These are phyloP conservation scores for Hylyphantes graminicola DNA, from an alignment of 1,140 invertebrate genomes.

Conservation along the genomic window DNA sequence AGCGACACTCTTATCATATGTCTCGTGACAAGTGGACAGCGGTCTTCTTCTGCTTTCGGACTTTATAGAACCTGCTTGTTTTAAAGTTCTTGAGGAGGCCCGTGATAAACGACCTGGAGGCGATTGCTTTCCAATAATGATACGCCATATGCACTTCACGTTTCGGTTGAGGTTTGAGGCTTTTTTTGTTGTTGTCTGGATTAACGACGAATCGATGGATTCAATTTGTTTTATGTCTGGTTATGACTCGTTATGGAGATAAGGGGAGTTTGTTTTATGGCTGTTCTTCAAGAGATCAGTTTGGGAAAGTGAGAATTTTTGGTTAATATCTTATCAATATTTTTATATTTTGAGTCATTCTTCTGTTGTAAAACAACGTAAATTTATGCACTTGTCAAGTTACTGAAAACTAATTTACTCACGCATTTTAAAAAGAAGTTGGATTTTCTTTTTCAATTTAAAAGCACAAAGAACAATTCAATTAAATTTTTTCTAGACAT, in stretches of 20 bases:
- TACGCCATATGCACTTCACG: conserved; percentile 36
- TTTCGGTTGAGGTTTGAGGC: background rate
- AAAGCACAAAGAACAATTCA: no score
- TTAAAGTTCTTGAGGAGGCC: conserved; percentile 15
- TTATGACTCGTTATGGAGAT: background rate
- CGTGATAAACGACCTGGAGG: background rate
- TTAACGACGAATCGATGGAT: background rate
- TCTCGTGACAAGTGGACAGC: conserved; percentile 46
- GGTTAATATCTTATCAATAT: background rate
- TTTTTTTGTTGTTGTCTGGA: background rate
- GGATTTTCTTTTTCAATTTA: no score
- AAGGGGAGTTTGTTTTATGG: background rate
- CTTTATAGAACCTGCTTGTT: conserved; percentile 35
- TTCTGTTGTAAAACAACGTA: no score
- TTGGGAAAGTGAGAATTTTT: background rate
- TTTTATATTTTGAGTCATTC: no score
- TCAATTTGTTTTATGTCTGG: background rate
- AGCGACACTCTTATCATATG: conserved; percentile 60
- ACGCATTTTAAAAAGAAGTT: no score
- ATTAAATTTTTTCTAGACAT: no score
- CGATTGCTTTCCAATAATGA: conserved; percentile 59
- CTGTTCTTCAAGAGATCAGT: background rate
- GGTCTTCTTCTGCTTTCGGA: conserved; percentile 15
- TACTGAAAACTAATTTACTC: no score
- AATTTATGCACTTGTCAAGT: no score